Base-by-base conservation (phyloP, 2,888 invertebrate genomes). In the Hylaea fasciaria region DNA sequence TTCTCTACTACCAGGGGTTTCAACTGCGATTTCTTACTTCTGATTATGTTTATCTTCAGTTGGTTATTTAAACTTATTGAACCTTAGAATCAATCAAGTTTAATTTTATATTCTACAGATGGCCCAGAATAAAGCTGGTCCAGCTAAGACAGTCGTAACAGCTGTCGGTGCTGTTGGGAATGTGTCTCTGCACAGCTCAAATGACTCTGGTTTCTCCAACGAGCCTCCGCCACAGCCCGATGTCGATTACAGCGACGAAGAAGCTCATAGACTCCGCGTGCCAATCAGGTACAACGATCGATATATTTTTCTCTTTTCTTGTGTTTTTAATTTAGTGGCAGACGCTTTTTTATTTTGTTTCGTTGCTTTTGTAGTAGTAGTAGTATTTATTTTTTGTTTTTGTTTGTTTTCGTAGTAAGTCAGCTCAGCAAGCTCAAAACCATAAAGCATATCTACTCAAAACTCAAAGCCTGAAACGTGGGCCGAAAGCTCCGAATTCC, bases 191-290 rank as follows among this genome's bases (percentile, higher is more conserved):
- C 97, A 97, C 85, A 97, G 97, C 87, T 97, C 97, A 82, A 97
- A 97, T 86, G 97, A 97, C 87, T 97, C 97, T 72, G 97, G 97
- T 13, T 97, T 97, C 86, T 97, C 97, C 77, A 97, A 97, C 82
- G 97, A 97, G 81, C 95, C 96, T 10, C 97, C 97, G 3, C 95
- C 95, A 28, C 96, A 97, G 78, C 97, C 97, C 17, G 97, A 97
- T 86, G 95, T 97, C 62, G 97, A 97, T 86, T 97, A 97, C 85
- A 97, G 97, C 52, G 97, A 97, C 80, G 97, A 97, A 87, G 97
- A 97, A 81, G 95, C 95, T 59, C 94, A 95, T 71, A 86, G 92
- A 66, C 83, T 93, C 77, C 91, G 94, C 62, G 93, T 94, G 66
- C 94, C 95, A 39, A 93, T 94, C 83, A 94, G 95, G 95, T 95